phyloP scores from a whole-genome alignment of 1,140 invertebrate genomes.

The Lysiphlebus fabarum region DNA sequence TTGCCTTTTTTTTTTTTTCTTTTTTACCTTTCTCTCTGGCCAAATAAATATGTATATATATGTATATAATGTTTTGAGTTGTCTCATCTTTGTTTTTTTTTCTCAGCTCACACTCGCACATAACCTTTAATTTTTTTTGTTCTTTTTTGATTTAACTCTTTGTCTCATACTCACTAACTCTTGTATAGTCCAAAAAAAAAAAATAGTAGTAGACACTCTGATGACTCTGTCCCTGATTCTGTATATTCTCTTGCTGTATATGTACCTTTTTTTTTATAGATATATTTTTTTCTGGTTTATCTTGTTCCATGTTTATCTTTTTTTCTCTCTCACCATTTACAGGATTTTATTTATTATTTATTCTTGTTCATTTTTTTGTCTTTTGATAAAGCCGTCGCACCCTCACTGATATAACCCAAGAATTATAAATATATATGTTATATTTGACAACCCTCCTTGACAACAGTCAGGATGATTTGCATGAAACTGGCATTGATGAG shows the following conservation, averaged over 20 bases:
- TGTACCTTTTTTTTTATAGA: conserved; percentile 22
- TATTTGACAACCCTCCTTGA: not conserved
- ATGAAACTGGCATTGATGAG: conserved; percentile 43
- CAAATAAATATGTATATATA: too few species aligned
- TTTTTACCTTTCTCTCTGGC: too few species aligned
- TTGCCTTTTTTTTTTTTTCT: conserved; percentile 49
- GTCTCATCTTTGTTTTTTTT: too few species aligned
- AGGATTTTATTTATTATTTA: conserved; percentile 18
- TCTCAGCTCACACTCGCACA: too few species aligned
- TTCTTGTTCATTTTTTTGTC: conserved; percentile 7
- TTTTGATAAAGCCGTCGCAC: conserved; percentile 11
- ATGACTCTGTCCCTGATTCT: conserved; percentile 20
- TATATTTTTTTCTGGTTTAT: conserved; percentile 1
- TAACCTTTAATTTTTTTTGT: too few species aligned
- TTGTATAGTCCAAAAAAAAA: conserved; percentile 18
- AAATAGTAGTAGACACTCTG: conserved; percentile 17
- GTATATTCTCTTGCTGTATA: conserved; percentile 28
- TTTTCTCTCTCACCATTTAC: conserved; percentile 5
- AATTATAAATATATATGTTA: too few species aligned
- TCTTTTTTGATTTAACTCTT: conserved; percentile 48
- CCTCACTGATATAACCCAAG: conserved; percentile 4
- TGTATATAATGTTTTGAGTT: too few species aligned
- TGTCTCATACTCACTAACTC: conserved; percentile 20
- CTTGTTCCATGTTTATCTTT: not conserved
- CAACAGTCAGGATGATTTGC: conserved; percentile 36